These are phyloP conservation scores for Tragelaphus eurycerus DNA, from an alignment of 2,797 vertebrate species.

Conservation along the genomic window DNA sequence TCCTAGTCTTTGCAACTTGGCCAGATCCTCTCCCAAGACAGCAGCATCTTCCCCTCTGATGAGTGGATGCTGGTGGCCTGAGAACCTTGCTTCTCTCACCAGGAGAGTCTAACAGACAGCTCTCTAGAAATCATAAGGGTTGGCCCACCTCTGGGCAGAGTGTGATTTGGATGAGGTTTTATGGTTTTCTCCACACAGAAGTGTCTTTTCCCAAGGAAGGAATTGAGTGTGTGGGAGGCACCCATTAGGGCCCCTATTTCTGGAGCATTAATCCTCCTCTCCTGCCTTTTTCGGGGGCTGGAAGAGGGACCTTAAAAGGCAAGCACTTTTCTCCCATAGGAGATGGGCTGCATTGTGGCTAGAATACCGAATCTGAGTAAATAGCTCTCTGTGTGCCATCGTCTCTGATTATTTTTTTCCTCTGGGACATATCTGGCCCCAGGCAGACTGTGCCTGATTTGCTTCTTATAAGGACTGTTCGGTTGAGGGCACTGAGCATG, in stretches of 20 bases:
- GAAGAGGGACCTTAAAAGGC: not conserved
- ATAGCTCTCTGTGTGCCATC: not conserved
- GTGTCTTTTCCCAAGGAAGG: not conserved
- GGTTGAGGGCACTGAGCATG: not conserved
- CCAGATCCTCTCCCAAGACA: not conserved
- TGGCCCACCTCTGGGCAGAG: not conserved
- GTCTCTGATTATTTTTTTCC: not conserved
- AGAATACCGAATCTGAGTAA: not conserved
- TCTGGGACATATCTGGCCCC: not conserved
- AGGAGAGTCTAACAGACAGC: not conserved
- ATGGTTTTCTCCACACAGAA: not conserved
- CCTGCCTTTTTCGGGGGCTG: not conserved
- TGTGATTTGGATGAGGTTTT: not conserved
- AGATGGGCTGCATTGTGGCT: not conserved
- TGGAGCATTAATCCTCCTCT: not conserved
- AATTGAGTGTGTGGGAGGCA: not conserved
- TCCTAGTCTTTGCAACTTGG: not conserved
- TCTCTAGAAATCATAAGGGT: not conserved
- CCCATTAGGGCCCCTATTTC: not conserved
- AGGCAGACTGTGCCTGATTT: not conserved
- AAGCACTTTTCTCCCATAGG: not conserved
- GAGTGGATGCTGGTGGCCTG: not conserved
- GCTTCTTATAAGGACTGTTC: not conserved
- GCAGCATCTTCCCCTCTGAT: not conserved
- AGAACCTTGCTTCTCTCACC: not conserved